phyloP scores from a whole-genome alignment of 2,888 invertebrate species.

The Lithophane leautieri region DNA sequence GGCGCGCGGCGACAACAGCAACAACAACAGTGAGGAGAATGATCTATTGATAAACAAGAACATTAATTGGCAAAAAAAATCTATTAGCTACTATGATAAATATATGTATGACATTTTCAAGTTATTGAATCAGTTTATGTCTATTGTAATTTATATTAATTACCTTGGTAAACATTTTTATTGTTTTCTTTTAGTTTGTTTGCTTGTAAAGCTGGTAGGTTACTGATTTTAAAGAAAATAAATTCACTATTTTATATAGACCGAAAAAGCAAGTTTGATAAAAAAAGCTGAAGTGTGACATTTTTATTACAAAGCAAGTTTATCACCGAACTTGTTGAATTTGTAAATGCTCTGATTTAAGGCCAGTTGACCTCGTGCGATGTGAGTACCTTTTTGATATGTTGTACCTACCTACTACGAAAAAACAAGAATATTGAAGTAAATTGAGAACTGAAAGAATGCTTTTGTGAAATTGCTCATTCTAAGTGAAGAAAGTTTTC shows the following conservation, averaged over 20 bases:
- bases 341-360: constrained; percentile 39
- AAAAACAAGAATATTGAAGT: no score
- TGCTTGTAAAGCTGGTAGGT: constrained; percentile 4
- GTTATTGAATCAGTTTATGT: background rate
- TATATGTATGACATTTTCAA: no score
- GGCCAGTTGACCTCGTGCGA: constrained; percentile 19
- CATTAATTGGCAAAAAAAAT: background rate
- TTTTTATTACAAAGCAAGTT: constrained; percentile 27
- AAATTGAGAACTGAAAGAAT: no score
- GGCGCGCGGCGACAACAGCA: constrained; percentile 3
- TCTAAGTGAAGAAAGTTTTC: background rate
- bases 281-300: constrained; percentile 24
- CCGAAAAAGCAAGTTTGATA: constrained; percentile 29
- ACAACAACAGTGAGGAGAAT: background rate
- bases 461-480: no score
- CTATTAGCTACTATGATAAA: no score
- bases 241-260: constrained; percentile 33
- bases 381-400: background rate
- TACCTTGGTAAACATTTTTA: constrained; percentile 37
- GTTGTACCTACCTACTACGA: no score
- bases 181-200: background rate
- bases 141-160: background rate
- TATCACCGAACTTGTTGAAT: constrained; percentile 23
- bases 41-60: background rate
- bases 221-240: constrained; percentile 25